Conservation (phyloP, 1,140 invertebrate genomes). For the Drosophila lacteicornis region DNA sequence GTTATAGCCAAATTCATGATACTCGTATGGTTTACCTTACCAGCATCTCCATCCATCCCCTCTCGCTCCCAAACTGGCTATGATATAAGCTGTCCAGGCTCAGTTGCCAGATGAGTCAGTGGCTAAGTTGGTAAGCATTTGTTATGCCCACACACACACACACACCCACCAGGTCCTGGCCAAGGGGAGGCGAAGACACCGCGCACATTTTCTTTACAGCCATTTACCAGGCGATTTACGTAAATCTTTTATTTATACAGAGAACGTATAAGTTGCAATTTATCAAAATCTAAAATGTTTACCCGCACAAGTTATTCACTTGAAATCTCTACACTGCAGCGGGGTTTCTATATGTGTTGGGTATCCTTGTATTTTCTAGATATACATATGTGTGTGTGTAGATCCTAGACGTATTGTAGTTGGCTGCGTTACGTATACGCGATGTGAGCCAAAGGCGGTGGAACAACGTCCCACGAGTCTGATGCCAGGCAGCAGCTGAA, state of each 20-base stretch:
- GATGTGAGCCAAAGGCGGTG: conserved; percentile 53
- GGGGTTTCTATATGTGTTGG: conserved; percentile 8
- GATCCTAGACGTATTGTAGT: conserved; percentile 58
- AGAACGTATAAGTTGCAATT: conserved; percentile 83
- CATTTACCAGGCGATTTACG: conserved; percentile 83
- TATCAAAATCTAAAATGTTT: conserved; percentile 84
- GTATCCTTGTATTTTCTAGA: conserved; percentile 19
- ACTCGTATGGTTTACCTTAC: conserved; percentile 66
- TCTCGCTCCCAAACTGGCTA: conserved; percentile 13
- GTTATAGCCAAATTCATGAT: conserved; percentile 72
- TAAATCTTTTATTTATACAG: conserved; percentile 84
- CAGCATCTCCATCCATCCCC: neutral
- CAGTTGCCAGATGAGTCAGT: conserved; percentile 65
- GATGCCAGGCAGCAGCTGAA: conserved; percentile 72
- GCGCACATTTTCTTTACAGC: conserved; percentile 77
- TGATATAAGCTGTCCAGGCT: conserved; percentile 68
- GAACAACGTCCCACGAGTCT: conserved; percentile 56
- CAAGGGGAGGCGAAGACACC: conserved; percentile 39
- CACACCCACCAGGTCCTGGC: conserved; percentile 1
- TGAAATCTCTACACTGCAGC: conserved; percentile 76
- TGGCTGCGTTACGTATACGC: conserved; percentile 73
- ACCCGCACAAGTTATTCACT: conserved; percentile 83
- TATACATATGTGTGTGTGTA: conserved; percentile 1
- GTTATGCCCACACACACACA: conserved; percentile 65
- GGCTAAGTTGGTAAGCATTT: conserved; percentile 77